A percentile compares a stretch with the other conserved stretches of the same genome.
These are phyloP conservation scores for Callocephalon fimbriatum DNA, from an alignment of 2,113 vertebrate genomes.

Conservation along the genomic window DNA sequence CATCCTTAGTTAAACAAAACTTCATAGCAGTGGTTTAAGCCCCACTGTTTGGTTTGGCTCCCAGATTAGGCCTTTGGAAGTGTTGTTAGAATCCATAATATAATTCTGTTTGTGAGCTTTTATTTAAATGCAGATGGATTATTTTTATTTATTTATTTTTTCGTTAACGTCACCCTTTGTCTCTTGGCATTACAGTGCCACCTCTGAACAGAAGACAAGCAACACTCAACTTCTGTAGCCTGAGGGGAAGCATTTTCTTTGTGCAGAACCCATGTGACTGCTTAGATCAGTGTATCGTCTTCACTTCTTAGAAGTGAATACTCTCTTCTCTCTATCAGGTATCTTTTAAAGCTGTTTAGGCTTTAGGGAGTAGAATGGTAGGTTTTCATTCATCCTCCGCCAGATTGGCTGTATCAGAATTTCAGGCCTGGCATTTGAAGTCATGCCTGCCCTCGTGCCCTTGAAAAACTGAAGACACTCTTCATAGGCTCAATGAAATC, in stretches of 20 bases:
- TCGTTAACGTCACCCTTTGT: not conserved
- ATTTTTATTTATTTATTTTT: not conserved
- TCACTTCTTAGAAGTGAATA: not conserved
- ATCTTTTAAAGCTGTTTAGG: not conserved
- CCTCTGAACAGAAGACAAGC: not conserved
- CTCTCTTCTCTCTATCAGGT: not conserved
- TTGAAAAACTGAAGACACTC: not conserved
- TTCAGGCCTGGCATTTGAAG: constrained; percentile 19
- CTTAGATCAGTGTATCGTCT: not conserved
- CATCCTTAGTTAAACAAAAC: not conserved
- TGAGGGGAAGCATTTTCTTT: not conserved
- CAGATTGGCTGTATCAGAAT: not conserved
- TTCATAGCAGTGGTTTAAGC: not conserved
- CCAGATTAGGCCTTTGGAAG: not conserved
- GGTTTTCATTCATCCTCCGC: constrained; percentile 41
- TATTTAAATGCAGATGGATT: not conserved
- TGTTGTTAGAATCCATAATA: not conserved
- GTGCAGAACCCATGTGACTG: not conserved
- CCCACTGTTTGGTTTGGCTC: not conserved
- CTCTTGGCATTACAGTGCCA: not conserved
- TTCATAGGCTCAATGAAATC: constrained; percentile 20
- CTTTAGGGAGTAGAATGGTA: not conserved
- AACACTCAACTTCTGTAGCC: not conserved
- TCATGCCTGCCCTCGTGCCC: not conserved
- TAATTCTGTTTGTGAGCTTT: not conserved